Conservation (phyloP, 2,888 invertebrate genomes). For the Drosophila nr. medialis region DNA sequence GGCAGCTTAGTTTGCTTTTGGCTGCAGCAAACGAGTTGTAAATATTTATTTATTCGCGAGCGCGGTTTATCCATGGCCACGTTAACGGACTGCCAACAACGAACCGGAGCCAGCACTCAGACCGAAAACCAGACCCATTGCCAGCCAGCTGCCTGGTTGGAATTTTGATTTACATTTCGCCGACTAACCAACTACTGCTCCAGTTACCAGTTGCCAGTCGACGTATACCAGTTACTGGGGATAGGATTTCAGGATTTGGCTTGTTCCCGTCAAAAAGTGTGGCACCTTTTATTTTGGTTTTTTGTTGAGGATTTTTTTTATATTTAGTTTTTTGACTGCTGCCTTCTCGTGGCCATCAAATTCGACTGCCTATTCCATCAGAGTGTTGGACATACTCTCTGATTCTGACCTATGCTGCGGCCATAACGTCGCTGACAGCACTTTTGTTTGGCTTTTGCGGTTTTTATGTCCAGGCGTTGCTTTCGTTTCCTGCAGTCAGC, state of each 20-base stretch:
- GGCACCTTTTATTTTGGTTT: constrained; percentile 11
- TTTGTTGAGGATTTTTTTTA: background rate
- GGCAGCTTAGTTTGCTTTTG: constrained; percentile 70
- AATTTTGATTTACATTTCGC: constrained; percentile 78
- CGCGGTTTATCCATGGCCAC: constrained; percentile 69
- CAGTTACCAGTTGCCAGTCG: constrained; percentile 17
- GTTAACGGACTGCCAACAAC: constrained; percentile 58
- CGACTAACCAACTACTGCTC: constrained; percentile 61
- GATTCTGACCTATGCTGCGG: constrained; percentile 45
- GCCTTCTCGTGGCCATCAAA: constrained; percentile 45
- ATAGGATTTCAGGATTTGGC: constrained; percentile 49
- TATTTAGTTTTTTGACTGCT: background rate
- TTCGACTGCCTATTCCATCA: constrained; percentile 59
- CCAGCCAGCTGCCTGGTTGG: constrained; percentile 42
- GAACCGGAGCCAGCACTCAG: constrained; percentile 11
- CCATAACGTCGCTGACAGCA: constrained; percentile 58
- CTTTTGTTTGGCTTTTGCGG: constrained; percentile 75
- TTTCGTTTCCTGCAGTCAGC: constrained; percentile 65
- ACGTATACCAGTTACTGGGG: constrained; percentile 2
- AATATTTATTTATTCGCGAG: constrained; percentile 80
- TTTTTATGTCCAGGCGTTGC: constrained; percentile 58
- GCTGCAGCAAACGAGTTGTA: constrained; percentile 80
- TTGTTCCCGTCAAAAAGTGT: constrained; percentile 37
- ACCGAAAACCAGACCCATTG: constrained; percentile 1
- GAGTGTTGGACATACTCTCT: constrained; percentile 20